Evolutionary conservation across 2,113 vertebrate species (phyloP).

Genomic region (Cyprinodon brontotheroides): DNA sequence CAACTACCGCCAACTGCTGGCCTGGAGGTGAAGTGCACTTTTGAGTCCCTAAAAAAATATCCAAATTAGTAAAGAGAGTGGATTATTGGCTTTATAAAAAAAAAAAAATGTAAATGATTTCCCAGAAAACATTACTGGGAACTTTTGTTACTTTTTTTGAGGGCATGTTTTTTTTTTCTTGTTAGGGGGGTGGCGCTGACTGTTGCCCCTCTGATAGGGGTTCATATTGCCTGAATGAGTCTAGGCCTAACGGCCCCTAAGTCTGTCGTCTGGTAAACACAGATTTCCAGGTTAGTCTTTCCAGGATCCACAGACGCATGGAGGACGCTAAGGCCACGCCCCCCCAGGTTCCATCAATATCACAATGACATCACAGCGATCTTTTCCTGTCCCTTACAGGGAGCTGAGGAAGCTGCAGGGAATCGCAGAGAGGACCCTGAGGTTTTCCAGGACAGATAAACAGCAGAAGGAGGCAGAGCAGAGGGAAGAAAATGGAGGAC

Average conservation of each 20-base stretch:
- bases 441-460: constrained; percentile 63
- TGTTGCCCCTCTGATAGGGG: too few relatives aligned
- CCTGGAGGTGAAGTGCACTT: too few relatives aligned
- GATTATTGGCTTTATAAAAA: too few relatives aligned
- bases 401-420: constrained; percentile 55
- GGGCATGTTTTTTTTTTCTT: too few relatives aligned
- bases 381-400: constrained; percentile 64
- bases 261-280: background rate
- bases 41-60: too few relatives aligned
- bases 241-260: background rate
- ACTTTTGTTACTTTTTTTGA: too few relatives aligned
- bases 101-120: too few relatives aligned
- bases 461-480: constrained; percentile 29
- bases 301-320: background rate
- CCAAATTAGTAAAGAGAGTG: too few relatives aligned
- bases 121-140: too few relatives aligned
- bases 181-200: too few relatives aligned
- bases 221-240: background rate
- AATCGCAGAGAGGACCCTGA: constrained; percentile 64
- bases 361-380: constrained; percentile 69
- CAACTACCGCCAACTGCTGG: too few relatives aligned
- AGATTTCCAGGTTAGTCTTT: background rate
- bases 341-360: constrained; percentile 43
- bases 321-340: constrained; percentile 9
- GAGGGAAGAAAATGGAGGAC: background rate